These are phyloP conservation scores for Dolichoris vasculosae DNA, from an alignment of 1,140 invertebrate species.

Conservation along the genomic window DNA sequence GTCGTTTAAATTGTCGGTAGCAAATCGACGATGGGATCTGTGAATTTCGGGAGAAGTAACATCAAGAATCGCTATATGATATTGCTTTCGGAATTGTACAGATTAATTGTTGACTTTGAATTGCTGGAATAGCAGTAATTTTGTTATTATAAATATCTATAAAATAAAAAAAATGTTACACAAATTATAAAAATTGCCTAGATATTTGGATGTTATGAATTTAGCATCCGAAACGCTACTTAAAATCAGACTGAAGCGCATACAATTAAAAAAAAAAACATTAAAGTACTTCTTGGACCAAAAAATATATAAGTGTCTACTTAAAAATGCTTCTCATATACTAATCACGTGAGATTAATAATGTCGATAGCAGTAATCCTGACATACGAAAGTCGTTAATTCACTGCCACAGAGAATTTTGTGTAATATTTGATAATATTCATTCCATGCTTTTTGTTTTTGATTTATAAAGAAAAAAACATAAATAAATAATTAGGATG, in stretches of 20 bases:
- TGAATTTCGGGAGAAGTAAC: too few species aligned
- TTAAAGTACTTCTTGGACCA: slow-evolving; percentile 49
- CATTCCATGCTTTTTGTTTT: not conserved
- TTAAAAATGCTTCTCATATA: slow-evolving; percentile 32
- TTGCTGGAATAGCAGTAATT: not conserved
- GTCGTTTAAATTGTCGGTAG: too few species aligned
- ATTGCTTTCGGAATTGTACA: slow-evolving; percentile 33
- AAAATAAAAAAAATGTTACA: slow-evolving; percentile 22
- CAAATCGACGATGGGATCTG: too few species aligned
- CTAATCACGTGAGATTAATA: slow-evolving; percentile 26
- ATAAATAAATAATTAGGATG: too few species aligned
- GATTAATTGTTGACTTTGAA: slow-evolving; percentile 27
- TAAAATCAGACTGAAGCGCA: slow-evolving; percentile 39
- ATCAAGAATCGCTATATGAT: not conserved
- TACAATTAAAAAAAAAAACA: slow-evolving; percentile 26
- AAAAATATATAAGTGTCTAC: slow-evolving; percentile 30
- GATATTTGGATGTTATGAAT: slow-evolving; percentile 1
- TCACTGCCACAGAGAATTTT: slow-evolving; percentile 41
- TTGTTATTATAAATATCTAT: slow-evolving; percentile 37
- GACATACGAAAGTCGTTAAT: slow-evolving; percentile 29
- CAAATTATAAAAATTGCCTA: slow-evolving; percentile 19
- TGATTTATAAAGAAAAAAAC: slow-evolving; percentile 27
- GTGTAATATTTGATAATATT: not conserved
- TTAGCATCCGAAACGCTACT: not conserved
- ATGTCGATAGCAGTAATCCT: slow-evolving; percentile 1